Conservation (phyloP, 2,797 vertebrate species). For the Telmatherina bonti region DNA sequence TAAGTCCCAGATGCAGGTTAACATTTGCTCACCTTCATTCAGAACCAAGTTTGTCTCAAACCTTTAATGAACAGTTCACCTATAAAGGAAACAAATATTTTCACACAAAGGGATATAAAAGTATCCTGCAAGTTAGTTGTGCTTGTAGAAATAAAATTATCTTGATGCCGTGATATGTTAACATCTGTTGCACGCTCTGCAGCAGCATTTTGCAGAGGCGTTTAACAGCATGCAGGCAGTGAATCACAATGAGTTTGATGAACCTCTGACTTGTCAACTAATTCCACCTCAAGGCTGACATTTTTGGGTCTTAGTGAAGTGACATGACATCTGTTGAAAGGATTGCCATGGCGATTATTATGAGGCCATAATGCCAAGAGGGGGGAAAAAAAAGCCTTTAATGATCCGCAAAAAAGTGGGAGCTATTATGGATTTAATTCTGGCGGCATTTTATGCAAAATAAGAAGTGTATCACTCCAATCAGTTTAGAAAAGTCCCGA, state of each 20-base stretch:
- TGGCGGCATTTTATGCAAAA: not conserved
- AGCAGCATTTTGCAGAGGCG: slow-evolving; percentile 2
- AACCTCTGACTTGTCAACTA: not conserved
- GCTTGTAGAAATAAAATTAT: not conserved
- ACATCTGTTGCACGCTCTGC: slow-evolving; percentile 4
- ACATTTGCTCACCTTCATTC: too few relatives aligned
- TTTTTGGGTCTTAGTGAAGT: not conserved
- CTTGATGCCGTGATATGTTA: not conserved
- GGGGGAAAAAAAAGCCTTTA: not conserved
- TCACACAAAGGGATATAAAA: not conserved
- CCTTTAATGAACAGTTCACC: too few relatives aligned
- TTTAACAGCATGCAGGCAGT: not conserved
- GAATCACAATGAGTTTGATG: not conserved
- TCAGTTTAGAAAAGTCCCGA: slow-evolving; percentile 2
- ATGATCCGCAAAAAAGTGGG: not conserved
- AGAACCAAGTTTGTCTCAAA: too few relatives aligned
- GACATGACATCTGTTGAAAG: not conserved
- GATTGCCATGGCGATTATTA: not conserved
- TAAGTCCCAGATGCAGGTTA: too few relatives aligned
- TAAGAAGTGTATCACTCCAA: not conserved
- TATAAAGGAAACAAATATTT: too few relatives aligned
- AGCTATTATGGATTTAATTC: slow-evolving; percentile 9
- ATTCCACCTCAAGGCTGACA: not conserved
- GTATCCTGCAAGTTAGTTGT: not conserved
- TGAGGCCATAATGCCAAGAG: not conserved